Base-by-base conservation (phyloP, 2,797 vertebrate genomes). In the Fundulus diaphanus region DNA sequence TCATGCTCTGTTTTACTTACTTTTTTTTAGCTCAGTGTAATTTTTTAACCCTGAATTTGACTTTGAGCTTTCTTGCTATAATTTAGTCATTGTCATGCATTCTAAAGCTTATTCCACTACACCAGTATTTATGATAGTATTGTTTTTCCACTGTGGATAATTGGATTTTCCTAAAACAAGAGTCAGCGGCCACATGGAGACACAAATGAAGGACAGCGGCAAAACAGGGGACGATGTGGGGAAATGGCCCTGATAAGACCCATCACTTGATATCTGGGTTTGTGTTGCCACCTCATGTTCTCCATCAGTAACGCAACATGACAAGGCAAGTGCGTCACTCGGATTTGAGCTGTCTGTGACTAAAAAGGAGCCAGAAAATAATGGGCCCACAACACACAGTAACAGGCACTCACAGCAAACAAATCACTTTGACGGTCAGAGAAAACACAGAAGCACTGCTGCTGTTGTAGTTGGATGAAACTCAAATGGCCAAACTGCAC, bases 241-340 rank as follows among this genome's bases (percentile, higher is more conserved):
- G 12, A 24, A 80, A 65, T 49, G 1, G 44, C 13, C 7, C 67
- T 70, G 61, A 54, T 2, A 42, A 57, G 6, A 54, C 22, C 35
- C 29, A 29, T 18, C 27, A n/a, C 46, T n/a, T 35, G 37, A 87
- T 87, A 51, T 72, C 74, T 90, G 82, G 73, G 84, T 91, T 84
- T 89, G 74, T 84, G 87, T 85, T 91, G 92, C 90, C 92, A 91
- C 87, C 90, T 72, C 3, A 44, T 91, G 92, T 90, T 65, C 49
- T 31, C 13, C 31, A 29, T 16, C 7, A 69, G 86, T 70, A 92
- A 24, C 77, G 77, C 86, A 89, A 57, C 74, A 77, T 84, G 56
- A 79, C 63, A 49, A 73, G 49, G 61, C 57, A 68, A 75, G 63
- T 49, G 42, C 69, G 61, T 79, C 78, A 78, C 18, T 15, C 22